Evolutionary conservation across 92 coral and sea anemone genomes (phyloP), one percentile per base, ranked within the genome.

Genomic region (Galaxea fascicularis): DNA sequence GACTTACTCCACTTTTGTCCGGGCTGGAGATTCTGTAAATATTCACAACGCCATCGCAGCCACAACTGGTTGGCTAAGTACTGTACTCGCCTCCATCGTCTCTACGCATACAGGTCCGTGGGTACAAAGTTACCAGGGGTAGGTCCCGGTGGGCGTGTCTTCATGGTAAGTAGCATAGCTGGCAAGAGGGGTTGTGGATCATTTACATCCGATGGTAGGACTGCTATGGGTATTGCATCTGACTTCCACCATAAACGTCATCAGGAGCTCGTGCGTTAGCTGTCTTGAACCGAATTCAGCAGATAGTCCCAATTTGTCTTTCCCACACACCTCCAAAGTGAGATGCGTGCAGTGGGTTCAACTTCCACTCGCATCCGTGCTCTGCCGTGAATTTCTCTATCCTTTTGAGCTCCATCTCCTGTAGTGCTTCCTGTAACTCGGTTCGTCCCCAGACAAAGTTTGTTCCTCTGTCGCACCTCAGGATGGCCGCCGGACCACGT

Each of bases 281-380:
- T 46, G 51, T 5, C 51, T 46, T 12, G 6, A 12, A 46, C 51
- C 51, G 6, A 46, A 46, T 12, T 46, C 51, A 46, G 51, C 51
- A 12, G 11, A 46, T 46, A 5, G 51, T 46, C 6, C 11, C 11
- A 46, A 46, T 46, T 12, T 46, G 51, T 12, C 51, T 46, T 12
- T 46, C 51, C 51, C 51, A 46, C 51, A 46, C 51, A 64, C 54
- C 77, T 1, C 59, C 53, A 31, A 71, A 71, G 17, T 71, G 77
- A 4, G 77, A 71, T 8, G 77, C 77, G 18, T 71, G 77, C 16
- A 57, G 77, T 12, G 77, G 77, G 59, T 71, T 77, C 14, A 81
- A 56, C 24, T 30, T 30, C 86, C 86, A 81, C n/a, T 81, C 41
- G 76, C 86, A 81, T 0, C 86, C 86, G 16, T 44, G 59, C 25